Percentiles rank a stretch among this genome's conserved stretches.
These are phyloP conservation scores for Seriola rivoliana DNA, from an alignment of 2,113 vertebrate genomes.

Conservation along the genomic window DNA sequence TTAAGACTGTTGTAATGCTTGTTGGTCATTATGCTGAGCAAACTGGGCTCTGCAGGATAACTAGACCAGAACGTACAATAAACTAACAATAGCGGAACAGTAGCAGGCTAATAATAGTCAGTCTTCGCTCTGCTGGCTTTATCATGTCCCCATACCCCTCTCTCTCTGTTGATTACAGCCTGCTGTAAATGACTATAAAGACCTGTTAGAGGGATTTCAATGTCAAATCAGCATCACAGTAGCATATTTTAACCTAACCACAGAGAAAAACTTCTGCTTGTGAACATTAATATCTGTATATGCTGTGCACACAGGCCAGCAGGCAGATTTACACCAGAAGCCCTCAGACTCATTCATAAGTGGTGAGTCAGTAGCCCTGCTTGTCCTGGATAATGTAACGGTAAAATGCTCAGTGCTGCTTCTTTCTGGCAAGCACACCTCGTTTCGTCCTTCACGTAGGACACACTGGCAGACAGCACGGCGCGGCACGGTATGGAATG, in stretches of 20 bases:
- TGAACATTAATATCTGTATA: neutral
- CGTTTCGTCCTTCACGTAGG: slow-evolving; percentile 66
- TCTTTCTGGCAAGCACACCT: slow-evolving; percentile 68
- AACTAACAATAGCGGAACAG: slow-evolving; percentile 49
- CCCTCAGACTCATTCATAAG: slow-evolving; percentile 58
- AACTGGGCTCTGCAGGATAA: slow-evolving; percentile 38
- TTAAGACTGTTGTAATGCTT: slow-evolving; percentile 1
- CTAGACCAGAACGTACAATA: slow-evolving; percentile 47
- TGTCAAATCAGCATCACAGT: slow-evolving; percentile 10
- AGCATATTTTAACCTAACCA: neutral
- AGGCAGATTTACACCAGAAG: slow-evolving; percentile 57
- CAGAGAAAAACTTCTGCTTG: neutral
- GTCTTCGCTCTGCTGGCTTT: slow-evolving; percentile 32
- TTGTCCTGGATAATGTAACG: slow-evolving; percentile 69
- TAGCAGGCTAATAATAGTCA: slow-evolving; percentile 59
- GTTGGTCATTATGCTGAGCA: slow-evolving; percentile 34
- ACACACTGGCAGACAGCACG: slow-evolving; percentile 50
- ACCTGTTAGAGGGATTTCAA: slow-evolving; percentile 18
- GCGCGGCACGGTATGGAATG: slow-evolving; percentile 12
- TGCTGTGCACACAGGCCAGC: slow-evolving; percentile 13
- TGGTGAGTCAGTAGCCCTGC: slow-evolving; percentile 66
- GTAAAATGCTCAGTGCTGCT: slow-evolving; percentile 60
- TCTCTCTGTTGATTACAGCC: slow-evolving; percentile 26
- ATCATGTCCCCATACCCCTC: slow-evolving; percentile 33
- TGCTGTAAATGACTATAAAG: slow-evolving; percentile 23